Base-by-base conservation (phyloP, 2,113 vertebrate species). In the Carassius carassius region DNA sequence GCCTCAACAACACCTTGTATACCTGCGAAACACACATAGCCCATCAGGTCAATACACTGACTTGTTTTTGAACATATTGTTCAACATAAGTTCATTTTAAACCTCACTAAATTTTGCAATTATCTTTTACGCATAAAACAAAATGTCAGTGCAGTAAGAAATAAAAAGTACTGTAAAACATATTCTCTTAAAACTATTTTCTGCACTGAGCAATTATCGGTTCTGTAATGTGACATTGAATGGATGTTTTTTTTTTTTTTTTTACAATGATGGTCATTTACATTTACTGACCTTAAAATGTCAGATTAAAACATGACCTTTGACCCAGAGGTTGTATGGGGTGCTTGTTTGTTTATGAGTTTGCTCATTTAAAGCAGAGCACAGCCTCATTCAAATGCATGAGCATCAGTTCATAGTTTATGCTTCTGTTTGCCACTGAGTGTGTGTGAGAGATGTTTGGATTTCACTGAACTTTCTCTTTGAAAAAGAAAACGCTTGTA, bases 1-100 rank as follows among this genome's bases (percentile, higher is more conserved):
- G 98, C 98, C 91, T 99, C 98, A 73, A 99, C 97, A 9, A 99
- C 98, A 3, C 98, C 98, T 92, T 99, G 97, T 89, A 99, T 98
- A 86, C 98, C 98, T 99, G 86, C 14, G n/a, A 83, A 25, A 89
- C 29, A 54, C 73, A 75, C 7, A 75, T 0, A 75, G n/a, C n/a
- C 6, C 2, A 6, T 75, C 69, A 47, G 4, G 37, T 73, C 5
- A 47, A 73, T 6, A 73, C 21, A 44, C 37, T 12, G 10, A n/a
- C 4, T 73, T 44, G 4, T 47, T n/a, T 11, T 14, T 3, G 5
- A 37, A 69, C 32, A 69, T 72, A 7, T 69, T 69, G 41, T 29
- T 29, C 29, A 29, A 44, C 10, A 10, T 19, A 37, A 29, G 16
- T 37, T 21, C 3, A 69, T 69, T 69, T 69, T 35, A 37, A 35